Conservation (phyloP, 1,140 invertebrate species). For the Drosophila mayri region DNA sequence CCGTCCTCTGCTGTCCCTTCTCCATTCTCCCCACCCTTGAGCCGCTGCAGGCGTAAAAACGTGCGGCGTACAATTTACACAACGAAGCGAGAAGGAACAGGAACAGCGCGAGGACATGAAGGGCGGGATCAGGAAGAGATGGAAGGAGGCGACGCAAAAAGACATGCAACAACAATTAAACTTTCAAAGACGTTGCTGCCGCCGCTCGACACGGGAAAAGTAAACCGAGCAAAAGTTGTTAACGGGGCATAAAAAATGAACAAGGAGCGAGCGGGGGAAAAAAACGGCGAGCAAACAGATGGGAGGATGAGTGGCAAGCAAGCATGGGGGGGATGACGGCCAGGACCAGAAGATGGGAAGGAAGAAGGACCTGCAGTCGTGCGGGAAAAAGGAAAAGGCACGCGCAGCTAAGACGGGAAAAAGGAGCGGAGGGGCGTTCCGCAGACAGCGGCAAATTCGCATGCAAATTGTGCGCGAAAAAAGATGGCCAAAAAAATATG, state of each 20-base stretch:
- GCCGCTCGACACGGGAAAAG: slow-evolving; percentile 78
- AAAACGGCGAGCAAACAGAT: slow-evolving; percentile 32
- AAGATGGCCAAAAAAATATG: slow-evolving; percentile 57
- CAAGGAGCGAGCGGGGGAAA: slow-evolving; percentile 40
- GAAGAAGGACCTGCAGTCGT: slow-evolving; percentile 65
- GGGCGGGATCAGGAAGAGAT: slow-evolving; percentile 26
- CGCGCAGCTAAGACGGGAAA: slow-evolving; percentile 56
- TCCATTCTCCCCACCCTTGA: slow-evolving; percentile 9
- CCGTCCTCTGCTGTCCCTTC: neutral
- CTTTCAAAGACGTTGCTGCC: slow-evolving; percentile 76
- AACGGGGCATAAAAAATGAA: slow-evolving; percentile 82
- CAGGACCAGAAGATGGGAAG: slow-evolving; percentile 2
- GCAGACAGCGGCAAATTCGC: slow-evolving; percentile 81
- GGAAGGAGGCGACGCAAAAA: slow-evolving; percentile 54
- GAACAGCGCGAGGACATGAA: slow-evolving; percentile 33
- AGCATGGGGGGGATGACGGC: neutral
- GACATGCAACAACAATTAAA: slow-evolving; percentile 84
- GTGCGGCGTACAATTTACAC: slow-evolving; percentile 80
- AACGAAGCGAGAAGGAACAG: slow-evolving; percentile 53
- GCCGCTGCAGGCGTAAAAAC: slow-evolving; percentile 79
- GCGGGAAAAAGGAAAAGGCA: slow-evolving; percentile 82
- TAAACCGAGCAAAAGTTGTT: slow-evolving; percentile 84
- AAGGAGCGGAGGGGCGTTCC: slow-evolving; percentile 10
- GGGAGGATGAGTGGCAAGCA: slow-evolving; percentile 22
- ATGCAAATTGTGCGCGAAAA: slow-evolving; percentile 82